Base-by-base conservation (phyloP, 2,113 vertebrate genomes). In the Mesembrinibis cayennensis region DNA sequence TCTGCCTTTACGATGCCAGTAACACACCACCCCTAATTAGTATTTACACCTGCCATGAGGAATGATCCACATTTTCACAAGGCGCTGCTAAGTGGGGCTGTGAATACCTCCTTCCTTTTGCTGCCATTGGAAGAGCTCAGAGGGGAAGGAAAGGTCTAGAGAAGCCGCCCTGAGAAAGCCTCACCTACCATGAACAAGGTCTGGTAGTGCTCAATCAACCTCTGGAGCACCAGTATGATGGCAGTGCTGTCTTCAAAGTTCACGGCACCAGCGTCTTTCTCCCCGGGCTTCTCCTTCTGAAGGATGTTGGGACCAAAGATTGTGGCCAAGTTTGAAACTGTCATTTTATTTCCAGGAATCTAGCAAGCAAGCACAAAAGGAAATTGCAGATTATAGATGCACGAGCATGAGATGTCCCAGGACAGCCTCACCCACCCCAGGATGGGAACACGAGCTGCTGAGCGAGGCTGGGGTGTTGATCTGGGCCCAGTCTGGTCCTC, bases 331-430 rank as follows among this genome's bases (percentile, higher is more conserved):
- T 99, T 99, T 5, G 98, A 98, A 1, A 97, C 98, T 3, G 99
- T 99, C 99, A 99, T 99, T 95, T 99, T 99, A 96, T 99, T 99
- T 16, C 99, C 99, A 13, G 97, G 95, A 76, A 99, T 96, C 99
- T 99, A 77, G 61, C 27, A 56, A 38, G 72, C 23, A 61, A 59
- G 50, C 40, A 71, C 27, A 34, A 53, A 25, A 42, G 66, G 58
- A 53, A 36, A 50, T 6, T 34, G 16, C 21, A 34, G 50, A 3
- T 61, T 47, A 65, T 2, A 19, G 53, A 13, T 20, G 29, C 15
- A 6, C 6, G 2, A 3, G 73, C 25, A 34, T 7, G 78, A 90
- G n/a, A 12, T 45, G 61, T 78, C 67, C 80, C 78, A 85, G 82
- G 38, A 55, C 1, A 20, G 70, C 63, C 87, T 96, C 49, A 53